Conservation (phyloP, 2,797 vertebrate genomes). For the Takifugu rubripes region DNA sequence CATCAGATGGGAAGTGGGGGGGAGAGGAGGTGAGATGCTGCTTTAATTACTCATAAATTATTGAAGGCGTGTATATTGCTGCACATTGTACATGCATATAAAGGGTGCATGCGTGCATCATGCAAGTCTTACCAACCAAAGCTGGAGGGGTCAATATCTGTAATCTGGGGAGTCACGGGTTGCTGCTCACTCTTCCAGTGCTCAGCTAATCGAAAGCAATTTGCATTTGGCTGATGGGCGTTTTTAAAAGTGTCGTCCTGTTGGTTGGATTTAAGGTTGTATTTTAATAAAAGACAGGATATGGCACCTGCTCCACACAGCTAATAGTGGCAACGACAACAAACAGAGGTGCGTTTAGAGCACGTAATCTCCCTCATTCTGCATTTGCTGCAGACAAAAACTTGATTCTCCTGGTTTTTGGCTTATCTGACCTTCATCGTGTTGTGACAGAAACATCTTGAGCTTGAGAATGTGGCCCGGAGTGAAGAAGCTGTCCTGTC, state of each 20-base stretch:
- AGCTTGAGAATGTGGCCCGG: no score
- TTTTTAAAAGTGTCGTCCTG: constrained; percentile 52
- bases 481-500: no score
- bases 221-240: constrained; percentile 68
- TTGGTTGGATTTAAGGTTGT: constrained; percentile 26
- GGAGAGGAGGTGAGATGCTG: constrained; percentile 27
- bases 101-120: constrained; percentile 13
- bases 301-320: background rate
- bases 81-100: constrained; percentile 31
- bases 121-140: constrained; percentile 49
- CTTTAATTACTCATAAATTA: constrained; percentile 50
- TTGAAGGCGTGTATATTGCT: constrained; percentile 28
- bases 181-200: constrained; percentile 43
- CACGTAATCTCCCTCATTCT: no score
- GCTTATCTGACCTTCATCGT: no score
- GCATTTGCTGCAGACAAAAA: no score
- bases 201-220: constrained; percentile 64
- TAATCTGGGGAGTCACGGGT: constrained; percentile 46
- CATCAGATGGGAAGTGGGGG: constrained; percentile 4
- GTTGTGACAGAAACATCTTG: no score
- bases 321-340: no score
- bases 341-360: no score
- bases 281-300: background rate
- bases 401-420: no score
- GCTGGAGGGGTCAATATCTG: constrained; percentile 41